These are phyloP conservation scores for Tyrannus savana DNA, from an alignment of 2,113 vertebrate genomes.

Conservation along the genomic window DNA sequence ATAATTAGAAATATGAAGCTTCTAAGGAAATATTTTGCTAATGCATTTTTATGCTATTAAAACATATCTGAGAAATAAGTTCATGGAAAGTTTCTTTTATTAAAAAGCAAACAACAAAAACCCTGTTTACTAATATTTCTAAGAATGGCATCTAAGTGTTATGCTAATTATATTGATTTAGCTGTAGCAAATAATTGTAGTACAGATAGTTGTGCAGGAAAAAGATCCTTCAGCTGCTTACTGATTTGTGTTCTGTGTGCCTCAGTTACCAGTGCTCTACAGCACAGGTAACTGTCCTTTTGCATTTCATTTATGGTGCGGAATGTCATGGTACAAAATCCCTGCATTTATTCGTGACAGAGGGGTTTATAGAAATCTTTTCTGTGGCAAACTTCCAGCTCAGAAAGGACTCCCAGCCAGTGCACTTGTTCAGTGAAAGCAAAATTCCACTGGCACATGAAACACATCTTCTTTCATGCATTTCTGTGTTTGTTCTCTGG, in stretches of 20 bases:
- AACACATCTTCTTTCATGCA: background rate
- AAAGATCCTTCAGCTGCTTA: background rate
- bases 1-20: background rate
- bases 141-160: background rate
- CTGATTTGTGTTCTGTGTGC: background rate
- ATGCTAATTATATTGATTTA: background rate
- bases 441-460: background rate
- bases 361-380: background rate
- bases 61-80: background rate
- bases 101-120: background rate
- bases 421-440: background rate
- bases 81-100: background rate
- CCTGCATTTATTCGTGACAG: background rate
- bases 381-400: background rate
- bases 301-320: background rate
- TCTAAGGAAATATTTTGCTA: background rate
- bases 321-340: background rate
- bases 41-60: background rate
- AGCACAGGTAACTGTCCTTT: background rate
- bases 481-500: background rate
- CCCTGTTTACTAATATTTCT: background rate
- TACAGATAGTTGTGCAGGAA: background rate
- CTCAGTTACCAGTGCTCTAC: background rate
- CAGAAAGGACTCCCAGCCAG: background rate
- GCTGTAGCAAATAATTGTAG: background rate